phyloP scores from a whole-genome alignment of 2,888 invertebrate genomes.

The Patella pellucida region DNA sequence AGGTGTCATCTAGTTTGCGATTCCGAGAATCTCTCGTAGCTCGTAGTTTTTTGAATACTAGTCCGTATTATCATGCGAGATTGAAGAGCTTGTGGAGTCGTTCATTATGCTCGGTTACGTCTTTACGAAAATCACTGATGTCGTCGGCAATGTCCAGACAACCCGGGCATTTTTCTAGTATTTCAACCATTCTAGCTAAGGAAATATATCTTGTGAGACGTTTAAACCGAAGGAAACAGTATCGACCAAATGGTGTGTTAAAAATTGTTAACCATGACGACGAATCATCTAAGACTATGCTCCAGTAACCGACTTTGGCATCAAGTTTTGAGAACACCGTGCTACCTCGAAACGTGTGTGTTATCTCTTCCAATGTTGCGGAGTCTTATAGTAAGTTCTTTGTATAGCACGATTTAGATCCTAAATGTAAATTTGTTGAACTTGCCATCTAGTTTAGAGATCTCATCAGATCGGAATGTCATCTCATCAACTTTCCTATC shows the following conservation, averaged over 20 bases:
- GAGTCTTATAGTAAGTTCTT: neutral
- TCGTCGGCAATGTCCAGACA: neutral
- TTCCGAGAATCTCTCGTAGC: too few species aligned
- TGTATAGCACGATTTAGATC: neutral
- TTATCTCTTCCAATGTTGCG: neutral
- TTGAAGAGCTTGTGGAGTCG: neutral
- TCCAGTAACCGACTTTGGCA: neutral
- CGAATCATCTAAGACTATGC: neutral
- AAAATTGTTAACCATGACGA: neutral
- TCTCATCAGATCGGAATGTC: too few species aligned
- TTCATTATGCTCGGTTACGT: neutral
- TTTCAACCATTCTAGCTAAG: neutral
- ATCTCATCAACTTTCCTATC: too few species aligned
- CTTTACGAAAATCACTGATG: neutral
- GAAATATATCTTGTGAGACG: neutral
- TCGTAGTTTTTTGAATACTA: neutral
- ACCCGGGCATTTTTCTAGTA: slow-evolving; percentile 1
- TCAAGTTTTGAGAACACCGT: neutral
- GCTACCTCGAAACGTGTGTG: neutral
- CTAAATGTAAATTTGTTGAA: neutral
- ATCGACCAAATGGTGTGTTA: slow-evolving; percentile 7
- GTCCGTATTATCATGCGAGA: neutral
- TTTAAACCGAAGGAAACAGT: neutral
- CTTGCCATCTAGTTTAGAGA: too few species aligned
- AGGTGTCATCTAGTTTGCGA: too few species aligned